These are phyloP conservation scores for Camelus bactrianus DNA, from an alignment of 2,113 vertebrate species.

Conservation along the genomic window DNA sequence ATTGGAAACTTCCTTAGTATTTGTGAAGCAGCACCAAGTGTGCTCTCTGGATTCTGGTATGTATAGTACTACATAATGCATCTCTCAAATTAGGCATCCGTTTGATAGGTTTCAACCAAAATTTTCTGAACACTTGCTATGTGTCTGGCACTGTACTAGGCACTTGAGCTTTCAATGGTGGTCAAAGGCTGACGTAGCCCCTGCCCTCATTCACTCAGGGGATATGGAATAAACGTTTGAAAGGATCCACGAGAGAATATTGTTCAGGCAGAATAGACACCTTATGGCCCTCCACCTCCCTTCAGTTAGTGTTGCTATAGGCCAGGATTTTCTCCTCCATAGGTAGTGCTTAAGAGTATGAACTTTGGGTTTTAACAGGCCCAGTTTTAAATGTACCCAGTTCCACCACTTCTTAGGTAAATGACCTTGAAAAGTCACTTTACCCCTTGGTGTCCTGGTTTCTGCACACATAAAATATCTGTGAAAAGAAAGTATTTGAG, in stretches of 20 bases:
- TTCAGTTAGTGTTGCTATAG: neutral
- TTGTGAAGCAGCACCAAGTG: neutral
- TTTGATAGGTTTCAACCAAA: neutral
- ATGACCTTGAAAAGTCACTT: neutral
- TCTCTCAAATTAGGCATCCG: neutral
- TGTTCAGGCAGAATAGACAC: neutral
- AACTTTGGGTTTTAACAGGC: neutral
- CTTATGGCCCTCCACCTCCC: neutral
- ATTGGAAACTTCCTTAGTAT: neutral
- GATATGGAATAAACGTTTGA: neutral
- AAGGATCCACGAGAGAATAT: neutral
- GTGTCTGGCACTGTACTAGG: neutral
- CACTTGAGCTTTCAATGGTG: neutral
- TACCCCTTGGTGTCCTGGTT: neutral
- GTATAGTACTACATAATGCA: neutral
- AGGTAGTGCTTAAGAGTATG: neutral
- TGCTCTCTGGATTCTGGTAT: neutral
- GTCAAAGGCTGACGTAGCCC: neutral
- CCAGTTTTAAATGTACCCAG: neutral
- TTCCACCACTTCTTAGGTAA: neutral
- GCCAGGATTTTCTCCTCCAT: neutral
- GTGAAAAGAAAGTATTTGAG: neutral
- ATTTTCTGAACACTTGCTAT: neutral
- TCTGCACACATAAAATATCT: neutral
- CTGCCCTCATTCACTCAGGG: neutral